These are phyloP conservation scores for Homarus americanus DNA, from an alignment of 1,140 invertebrate genomes.

Conservation along the genomic window DNA sequence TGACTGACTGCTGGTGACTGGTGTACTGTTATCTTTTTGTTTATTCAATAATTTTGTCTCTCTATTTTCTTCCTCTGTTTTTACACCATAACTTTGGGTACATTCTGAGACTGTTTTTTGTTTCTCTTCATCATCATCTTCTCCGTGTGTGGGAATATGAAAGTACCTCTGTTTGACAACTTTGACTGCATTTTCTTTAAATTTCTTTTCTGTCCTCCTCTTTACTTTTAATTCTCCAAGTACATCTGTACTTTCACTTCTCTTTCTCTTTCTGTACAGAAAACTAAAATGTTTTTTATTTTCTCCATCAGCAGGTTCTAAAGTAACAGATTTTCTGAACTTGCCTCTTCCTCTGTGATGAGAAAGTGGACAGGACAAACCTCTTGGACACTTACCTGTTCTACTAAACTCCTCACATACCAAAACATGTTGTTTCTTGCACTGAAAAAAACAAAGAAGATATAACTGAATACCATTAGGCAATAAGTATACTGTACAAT, in stretches of 20 bases:
- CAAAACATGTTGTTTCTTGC: conserved; percentile 69
- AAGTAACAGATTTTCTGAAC: conserved; percentile 5
- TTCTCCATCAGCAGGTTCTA: background rate
- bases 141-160: background rate
- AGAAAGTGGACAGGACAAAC: conserved; percentile 57
- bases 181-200: background rate
- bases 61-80: background rate
- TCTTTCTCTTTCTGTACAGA: conserved; percentile 39
- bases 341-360: conserved; percentile 38
- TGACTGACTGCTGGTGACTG: background rate
- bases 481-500: too few relatives aligned
- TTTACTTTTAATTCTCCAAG: conserved; percentile 33
- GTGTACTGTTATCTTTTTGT: too few relatives aligned
- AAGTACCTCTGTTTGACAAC: conserved; percentile 53
- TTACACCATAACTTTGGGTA: background rate
- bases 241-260: conserved; percentile 51
- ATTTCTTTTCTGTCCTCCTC: conserved; percentile 41
- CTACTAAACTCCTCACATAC: conserved; percentile 65
- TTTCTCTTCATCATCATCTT: conserved; percentile 2
- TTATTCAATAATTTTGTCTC: background rate
- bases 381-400: conserved; percentile 68
- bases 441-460: conserved; percentile 50
- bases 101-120: background rate
- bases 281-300: background rate
- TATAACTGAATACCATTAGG: too few relatives aligned